phyloP scores from a whole-genome alignment of 2,113 vertebrate genomes.

The Poicephalus gulielmi region DNA sequence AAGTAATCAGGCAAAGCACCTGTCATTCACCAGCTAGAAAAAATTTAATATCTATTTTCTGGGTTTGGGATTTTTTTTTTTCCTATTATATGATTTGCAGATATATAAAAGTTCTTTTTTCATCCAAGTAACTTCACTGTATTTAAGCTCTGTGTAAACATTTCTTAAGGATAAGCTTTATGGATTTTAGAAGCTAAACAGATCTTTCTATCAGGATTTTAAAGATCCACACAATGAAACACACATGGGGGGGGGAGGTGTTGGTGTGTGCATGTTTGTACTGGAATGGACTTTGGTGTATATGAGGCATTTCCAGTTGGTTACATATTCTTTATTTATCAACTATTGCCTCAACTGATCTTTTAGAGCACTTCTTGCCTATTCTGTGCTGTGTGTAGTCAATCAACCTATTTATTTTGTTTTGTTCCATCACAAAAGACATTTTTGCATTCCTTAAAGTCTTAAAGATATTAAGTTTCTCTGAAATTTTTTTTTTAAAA shows the following conservation, averaged over 20 bases:
- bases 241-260: neutral
- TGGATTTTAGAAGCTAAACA: neutral
- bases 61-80: neutral
- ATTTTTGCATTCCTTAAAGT: neutral
- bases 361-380: neutral
- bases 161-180: neutral
- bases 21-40: neutral
- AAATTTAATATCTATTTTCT: neutral
- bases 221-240: neutral
- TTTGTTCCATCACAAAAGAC: neutral
- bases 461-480: neutral
- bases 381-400: neutral
- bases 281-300: neutral
- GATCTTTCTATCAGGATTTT: slow-evolving; percentile 4
- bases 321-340: neutral
- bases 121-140: neutral
- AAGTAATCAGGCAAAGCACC: neutral
- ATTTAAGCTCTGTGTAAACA: neutral
- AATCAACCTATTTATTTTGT: neutral
- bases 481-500: rapidly evolving
- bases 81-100: neutral
- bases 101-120: neutral
- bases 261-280: neutral
- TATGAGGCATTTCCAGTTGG: neutral
- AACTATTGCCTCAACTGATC: neutral